Evolutionary conservation across 1,140 invertebrate genomes (phyloP).

Genomic region (Sycobia sp.): DNA sequence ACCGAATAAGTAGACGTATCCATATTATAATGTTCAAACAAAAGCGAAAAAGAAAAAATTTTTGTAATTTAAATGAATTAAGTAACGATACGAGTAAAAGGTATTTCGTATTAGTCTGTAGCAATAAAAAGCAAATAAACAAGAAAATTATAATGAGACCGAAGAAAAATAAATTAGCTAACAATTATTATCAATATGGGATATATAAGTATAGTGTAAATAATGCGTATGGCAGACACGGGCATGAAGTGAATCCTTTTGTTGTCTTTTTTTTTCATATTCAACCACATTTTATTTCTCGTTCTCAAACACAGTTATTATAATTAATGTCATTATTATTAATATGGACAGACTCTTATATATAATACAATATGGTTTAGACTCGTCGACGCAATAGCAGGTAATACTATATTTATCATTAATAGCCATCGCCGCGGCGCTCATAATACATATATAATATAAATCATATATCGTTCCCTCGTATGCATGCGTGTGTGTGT

Average conservation of each 20-base stretch:
- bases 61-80: no score
- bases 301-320: slow-evolving; percentile 64
- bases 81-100: no score
- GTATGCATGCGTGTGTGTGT: slow-evolving; percentile 39
- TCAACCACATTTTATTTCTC: slow-evolving; percentile 65
- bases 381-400: slow-evolving; percentile 61
- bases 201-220: slow-evolving; percentile 25
- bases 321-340: slow-evolving; percentile 62
- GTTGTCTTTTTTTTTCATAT: slow-evolving; percentile 57
- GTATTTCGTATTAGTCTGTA: no score
- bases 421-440: slow-evolving; percentile 51
- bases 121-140: no score
- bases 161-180: no score
- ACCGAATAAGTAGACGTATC: no score
- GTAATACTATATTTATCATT: slow-evolving; percentile 60
- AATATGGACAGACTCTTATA: slow-evolving; percentile 64
- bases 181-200: no score
- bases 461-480: slow-evolving; percentile 46
- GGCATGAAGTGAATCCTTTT: no score
- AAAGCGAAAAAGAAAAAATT: slow-evolving; percentile 28
- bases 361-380: slow-evolving; percentile 64
- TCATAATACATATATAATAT: slow-evolving; percentile 49
- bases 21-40: no score
- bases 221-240: slow-evolving; percentile 18
- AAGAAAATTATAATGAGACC: no score